Percentiles rank a stretch among this genome's conserved stretches.
These are phyloP conservation scores for Trichogramma evanescens DNA, from an alignment of 2,888 invertebrate genomes.

Conservation along the genomic window DNA sequence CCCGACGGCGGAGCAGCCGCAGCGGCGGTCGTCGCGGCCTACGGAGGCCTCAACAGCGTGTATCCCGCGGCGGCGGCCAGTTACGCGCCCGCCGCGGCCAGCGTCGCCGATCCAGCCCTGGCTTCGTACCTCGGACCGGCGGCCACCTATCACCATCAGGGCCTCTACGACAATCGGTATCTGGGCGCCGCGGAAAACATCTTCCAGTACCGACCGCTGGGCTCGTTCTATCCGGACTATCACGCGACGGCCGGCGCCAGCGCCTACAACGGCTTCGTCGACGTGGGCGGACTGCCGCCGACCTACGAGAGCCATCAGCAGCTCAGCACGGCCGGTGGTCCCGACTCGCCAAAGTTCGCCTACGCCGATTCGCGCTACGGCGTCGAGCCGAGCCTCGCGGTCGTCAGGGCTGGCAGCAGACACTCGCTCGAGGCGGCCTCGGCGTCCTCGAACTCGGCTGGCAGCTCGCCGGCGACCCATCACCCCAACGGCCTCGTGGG, in stretches of 20 bases:
- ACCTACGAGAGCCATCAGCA: constrained; percentile 57
- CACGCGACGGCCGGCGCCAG: constrained; percentile 47
- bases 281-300: constrained; percentile 63
- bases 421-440: constrained; percentile 51
- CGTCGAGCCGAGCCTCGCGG: constrained; percentile 26
- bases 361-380: constrained; percentile 42
- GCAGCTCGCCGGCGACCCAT: constrained; percentile 57
- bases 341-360: constrained; percentile 52
- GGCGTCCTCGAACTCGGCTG: constrained; percentile 55
- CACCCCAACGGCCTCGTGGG: constrained; percentile 59
- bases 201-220: constrained; percentile 84
- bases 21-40: constrained; percentile 64
- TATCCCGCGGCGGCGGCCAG: constrained; percentile 68
- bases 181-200: constrained; percentile 72
- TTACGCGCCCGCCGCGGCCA: constrained; percentile 68
- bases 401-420: constrained; percentile 40
- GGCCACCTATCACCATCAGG: constrained; percentile 61
- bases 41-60: constrained; percentile 71
- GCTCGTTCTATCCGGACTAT: constrained; percentile 73
- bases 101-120: constrained; percentile 61
- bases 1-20: constrained; percentile 57
- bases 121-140: constrained; percentile 61
- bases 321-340: constrained; percentile 51
- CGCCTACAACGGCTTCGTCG: constrained; percentile 74
- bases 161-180: constrained; percentile 58